phyloP scores from a whole-genome alignment of 2,113 vertebrate species.

The Hemiscyllium ocellatum region DNA sequence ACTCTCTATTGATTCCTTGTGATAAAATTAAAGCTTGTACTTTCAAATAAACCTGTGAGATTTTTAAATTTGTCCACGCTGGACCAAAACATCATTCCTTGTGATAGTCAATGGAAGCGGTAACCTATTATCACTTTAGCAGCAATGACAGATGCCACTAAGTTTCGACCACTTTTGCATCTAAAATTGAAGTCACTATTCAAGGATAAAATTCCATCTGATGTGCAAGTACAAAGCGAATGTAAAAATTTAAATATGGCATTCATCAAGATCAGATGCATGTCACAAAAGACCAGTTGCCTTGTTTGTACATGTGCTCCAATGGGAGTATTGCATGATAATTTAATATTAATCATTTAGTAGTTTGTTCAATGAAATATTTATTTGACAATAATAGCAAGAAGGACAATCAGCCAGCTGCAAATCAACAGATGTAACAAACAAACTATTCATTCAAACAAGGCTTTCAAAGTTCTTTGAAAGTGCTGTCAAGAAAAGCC shows the following conservation, averaged over 20 bases:
- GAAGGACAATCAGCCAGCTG: background rate
- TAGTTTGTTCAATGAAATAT: background rate
- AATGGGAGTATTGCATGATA: background rate
- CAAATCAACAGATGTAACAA: background rate
- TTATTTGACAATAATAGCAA: background rate
- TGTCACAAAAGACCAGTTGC: background rate
- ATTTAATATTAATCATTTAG: background rate
- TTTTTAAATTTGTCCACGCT: too few species aligned
- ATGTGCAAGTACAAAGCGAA: background rate
- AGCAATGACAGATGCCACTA: background rate
- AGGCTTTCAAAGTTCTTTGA: background rate
- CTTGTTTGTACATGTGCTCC: background rate
- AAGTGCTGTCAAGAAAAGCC: background rate
- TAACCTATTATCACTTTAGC: background rate
- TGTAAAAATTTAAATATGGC: background rate
- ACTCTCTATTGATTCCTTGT: background rate
- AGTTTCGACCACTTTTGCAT: background rate
- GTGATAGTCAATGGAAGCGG: background rate
- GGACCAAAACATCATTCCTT: too few species aligned
- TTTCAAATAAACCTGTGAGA: too few species aligned
- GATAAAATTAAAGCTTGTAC: background rate
- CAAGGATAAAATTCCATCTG: background rate
- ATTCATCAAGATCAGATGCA: background rate
- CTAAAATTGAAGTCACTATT: background rate
- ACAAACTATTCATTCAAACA: background rate